These are phyloP conservation scores for Epistrophe eligans DNA, from an alignment of 2,888 invertebrate species.

Conservation along the genomic window DNA sequence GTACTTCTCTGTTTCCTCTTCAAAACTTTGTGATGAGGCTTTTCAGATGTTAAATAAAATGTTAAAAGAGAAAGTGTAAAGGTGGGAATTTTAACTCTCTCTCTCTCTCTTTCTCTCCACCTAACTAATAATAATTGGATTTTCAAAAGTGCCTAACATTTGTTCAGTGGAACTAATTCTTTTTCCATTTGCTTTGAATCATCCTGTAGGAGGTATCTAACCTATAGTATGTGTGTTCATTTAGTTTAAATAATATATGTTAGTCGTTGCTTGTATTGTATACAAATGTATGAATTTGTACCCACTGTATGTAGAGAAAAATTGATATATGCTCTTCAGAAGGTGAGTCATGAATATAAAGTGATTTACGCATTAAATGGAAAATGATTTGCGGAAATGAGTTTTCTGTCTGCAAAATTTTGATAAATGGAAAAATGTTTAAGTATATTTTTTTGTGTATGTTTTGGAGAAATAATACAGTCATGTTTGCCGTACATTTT, in stretches of 20 bases:
- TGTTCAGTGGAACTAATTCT: slow-evolving; percentile 3
- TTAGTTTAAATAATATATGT: background rate
- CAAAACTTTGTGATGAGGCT: background rate
- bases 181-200: background rate
- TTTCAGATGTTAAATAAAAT: background rate
- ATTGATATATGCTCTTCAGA: background rate
- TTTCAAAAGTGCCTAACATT: slow-evolving; percentile 25
- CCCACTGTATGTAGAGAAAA: background rate
- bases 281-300: background rate
- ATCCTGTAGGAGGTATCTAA: background rate
- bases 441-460: no score
- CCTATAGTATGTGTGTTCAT: background rate
- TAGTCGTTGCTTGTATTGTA: no score
- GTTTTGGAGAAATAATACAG: background rate
- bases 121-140: slow-evolving; percentile 7
- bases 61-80: background rate
- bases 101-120: background rate
- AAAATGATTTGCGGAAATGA: slow-evolving; percentile 44
- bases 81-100: background rate
- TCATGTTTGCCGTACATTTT: background rate
- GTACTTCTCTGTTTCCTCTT: slow-evolving; percentile 20
- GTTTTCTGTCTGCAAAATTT: slow-evolving; percentile 26
- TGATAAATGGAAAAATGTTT: slow-evolving; percentile 26
- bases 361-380: slow-evolving; percentile 34
- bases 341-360: slow-evolving; percentile 38